Evolutionary conservation across 1,140 invertebrate genomes (phyloP).

Genomic region (Cylas formicarius): DNA sequence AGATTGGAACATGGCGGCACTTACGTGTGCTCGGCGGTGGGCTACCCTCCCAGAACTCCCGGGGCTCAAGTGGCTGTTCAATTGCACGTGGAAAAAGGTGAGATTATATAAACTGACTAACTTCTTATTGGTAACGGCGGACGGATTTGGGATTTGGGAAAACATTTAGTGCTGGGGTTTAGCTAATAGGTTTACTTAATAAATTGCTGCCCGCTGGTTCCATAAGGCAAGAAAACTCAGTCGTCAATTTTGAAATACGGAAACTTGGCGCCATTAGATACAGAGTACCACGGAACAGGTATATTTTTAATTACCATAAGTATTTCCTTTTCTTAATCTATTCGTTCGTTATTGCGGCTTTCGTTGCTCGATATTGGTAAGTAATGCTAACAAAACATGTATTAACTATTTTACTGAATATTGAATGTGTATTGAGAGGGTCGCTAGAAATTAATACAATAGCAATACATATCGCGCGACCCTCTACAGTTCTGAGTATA

Average conservation of each 20-base stretch:
- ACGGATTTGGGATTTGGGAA: background rate
- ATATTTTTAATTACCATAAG: slow-evolving; percentile 19
- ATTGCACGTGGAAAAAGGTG: slow-evolving; percentile 67
- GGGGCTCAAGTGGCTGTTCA: slow-evolving; percentile 53
- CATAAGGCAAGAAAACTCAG: slow-evolving; percentile 29
- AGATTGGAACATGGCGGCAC: slow-evolving; percentile 65
- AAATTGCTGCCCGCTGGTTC: too few species aligned
- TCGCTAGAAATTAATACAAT: too few species aligned
- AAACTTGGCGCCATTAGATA: slow-evolving; percentile 38
- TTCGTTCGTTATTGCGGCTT: too few species aligned
- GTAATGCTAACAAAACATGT: too few species aligned
- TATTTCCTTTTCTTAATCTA: too few species aligned
- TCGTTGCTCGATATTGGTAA: too few species aligned
- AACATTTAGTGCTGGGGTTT: background rate
- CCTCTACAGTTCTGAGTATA: too few species aligned
- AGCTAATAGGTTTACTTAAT: too few species aligned
- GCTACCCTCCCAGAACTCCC: slow-evolving; percentile 50
- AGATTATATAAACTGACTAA: slow-evolving; percentile 36
- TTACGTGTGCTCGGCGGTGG: slow-evolving; percentile 75
- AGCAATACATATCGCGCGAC: too few species aligned
- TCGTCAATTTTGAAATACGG: slow-evolving; percentile 41
- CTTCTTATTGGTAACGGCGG: background rate
- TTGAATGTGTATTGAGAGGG: too few species aligned
- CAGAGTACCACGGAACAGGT: slow-evolving; percentile 43
- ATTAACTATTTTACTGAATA: too few species aligned